Percentiles rank a stretch among this genome's conserved stretches.
These are phyloP conservation scores for Gallirallus australis DNA, from an alignment of 2,797 vertebrate species.

Conservation along the genomic window DNA sequence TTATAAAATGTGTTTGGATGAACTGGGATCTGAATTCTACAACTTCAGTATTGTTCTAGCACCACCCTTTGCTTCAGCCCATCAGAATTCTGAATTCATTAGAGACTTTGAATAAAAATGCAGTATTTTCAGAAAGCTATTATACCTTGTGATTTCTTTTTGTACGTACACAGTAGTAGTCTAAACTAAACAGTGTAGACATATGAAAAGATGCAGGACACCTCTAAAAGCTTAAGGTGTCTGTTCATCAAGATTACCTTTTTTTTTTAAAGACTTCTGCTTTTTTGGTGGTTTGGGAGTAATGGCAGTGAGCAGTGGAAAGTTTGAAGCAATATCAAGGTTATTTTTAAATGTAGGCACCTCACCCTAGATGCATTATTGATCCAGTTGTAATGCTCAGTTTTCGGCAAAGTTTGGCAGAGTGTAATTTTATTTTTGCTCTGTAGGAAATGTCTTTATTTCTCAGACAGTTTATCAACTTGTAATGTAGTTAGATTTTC, in stretches of 20 bases:
- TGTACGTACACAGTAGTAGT: background rate
- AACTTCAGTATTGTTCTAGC: background rate
- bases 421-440: background rate
- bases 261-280: background rate
- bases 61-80: background rate
- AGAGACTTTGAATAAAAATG: background rate
- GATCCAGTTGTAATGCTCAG: background rate
- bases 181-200: background rate
- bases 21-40: background rate
- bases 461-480: background rate
- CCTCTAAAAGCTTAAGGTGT: background rate
- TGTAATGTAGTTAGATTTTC: background rate
- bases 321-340: background rate
- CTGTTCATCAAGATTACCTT: background rate
- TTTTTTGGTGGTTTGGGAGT: background rate
- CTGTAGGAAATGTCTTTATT: background rate
- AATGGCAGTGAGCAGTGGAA: background rate
- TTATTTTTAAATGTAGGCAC: background rate
- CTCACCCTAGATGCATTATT: background rate
- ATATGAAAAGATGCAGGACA: background rate
- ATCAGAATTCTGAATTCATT: conserved; percentile 12
- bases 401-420: background rate
- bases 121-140: background rate
- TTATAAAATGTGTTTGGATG: background rate
- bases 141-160: background rate